Conservation (phyloP, 2,797 vertebrate genomes). For the Orientallactaga sibirica region DNA sequence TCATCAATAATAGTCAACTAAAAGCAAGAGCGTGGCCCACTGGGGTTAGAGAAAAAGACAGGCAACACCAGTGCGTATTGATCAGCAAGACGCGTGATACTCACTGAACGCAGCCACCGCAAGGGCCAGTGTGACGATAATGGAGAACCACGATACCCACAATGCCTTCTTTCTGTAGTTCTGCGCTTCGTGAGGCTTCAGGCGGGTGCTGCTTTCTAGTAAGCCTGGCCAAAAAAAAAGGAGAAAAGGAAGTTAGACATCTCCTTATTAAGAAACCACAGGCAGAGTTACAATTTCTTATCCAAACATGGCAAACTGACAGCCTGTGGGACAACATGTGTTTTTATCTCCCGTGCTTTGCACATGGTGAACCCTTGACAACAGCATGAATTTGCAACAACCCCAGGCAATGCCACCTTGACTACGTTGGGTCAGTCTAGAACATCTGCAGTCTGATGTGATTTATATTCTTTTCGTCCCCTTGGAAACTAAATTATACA, state of each 20-base stretch:
- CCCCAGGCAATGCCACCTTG: neutral
- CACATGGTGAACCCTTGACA: neutral
- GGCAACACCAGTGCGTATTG: neutral
- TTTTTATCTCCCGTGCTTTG: conserved; percentile 32
- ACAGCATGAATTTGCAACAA: conserved; percentile 24
- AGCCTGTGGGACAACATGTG: conserved; percentile 35
- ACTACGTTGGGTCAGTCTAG: neutral
- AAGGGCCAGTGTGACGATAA: conserved; percentile 96
- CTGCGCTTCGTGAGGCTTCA: conserved; percentile 99
- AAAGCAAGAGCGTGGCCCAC: conserved; percentile 73
- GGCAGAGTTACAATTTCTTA: conserved; percentile 27
- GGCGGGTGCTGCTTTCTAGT: conserved; percentile 97
- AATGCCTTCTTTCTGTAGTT: conserved; percentile 98
- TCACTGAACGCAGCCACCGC: conserved; percentile 98
- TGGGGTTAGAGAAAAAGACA: conserved; percentile 61
- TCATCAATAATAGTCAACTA: conserved; percentile 74
- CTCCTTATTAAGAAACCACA: conserved; percentile 70
- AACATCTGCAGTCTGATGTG: neutral
- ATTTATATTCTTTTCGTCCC: conserved; percentile 47
- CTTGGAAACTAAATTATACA: conserved; percentile 17
- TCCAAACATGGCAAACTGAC: conserved; percentile 62
- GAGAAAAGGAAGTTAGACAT: conserved; percentile 76
- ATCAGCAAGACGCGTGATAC: conserved; percentile 83
- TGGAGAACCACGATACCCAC: conserved; percentile 98
- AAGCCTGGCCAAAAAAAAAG: conserved; percentile 90